Percentiles rank a stretch among this genome's conserved stretches.
Evolutionary conservation across 2,113 vertebrate species (phyloP).

Genomic region (Ageneiosus marmoratus): DNA sequence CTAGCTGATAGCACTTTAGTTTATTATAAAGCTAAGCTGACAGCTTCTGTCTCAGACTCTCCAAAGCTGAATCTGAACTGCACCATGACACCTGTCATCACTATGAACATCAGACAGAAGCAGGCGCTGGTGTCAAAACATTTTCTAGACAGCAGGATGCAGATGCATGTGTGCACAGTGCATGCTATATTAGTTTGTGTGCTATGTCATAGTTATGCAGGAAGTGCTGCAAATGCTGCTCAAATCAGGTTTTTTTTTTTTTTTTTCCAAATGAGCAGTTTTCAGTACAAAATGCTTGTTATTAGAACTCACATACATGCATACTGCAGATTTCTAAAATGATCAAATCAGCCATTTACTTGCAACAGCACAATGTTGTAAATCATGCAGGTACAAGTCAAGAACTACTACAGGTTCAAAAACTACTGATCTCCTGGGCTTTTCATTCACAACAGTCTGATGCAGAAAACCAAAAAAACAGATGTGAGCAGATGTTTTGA

Average conservation of each 20-base stretch:
- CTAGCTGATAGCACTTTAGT: constrained; percentile 43
- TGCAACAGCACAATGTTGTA: not conserved
- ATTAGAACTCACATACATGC: not conserved
- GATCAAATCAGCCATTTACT: not conserved
- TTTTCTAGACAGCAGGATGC: constrained; percentile 7
- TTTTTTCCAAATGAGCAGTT: not conserved
- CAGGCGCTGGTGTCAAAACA: constrained; percentile 30
- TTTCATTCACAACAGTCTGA: not conserved
- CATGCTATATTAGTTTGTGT: constrained; percentile 21
- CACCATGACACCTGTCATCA: constrained; percentile 38
- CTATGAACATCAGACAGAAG: constrained; percentile 16
- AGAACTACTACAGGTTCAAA: not conserved
- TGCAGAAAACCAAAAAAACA: not conserved
- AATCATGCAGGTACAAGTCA: not conserved
- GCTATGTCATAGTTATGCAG: not conserved
- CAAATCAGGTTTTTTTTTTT: not conserved
- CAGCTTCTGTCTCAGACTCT: constrained; percentile 32
- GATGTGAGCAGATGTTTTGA: not conserved
- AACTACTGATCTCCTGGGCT: not conserved
- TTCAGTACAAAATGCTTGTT: not conserved
- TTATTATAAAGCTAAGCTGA: constrained; percentile 41
- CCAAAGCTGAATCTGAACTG: constrained; percentile 36
- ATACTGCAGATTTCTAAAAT: not conserved
- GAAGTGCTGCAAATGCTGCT: not conserved
- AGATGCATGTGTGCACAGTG: not conserved